Evolutionary conservation across 23 tunicate genomes (phyloP).

Genomic region (Trididemnum clinides): DNA sequence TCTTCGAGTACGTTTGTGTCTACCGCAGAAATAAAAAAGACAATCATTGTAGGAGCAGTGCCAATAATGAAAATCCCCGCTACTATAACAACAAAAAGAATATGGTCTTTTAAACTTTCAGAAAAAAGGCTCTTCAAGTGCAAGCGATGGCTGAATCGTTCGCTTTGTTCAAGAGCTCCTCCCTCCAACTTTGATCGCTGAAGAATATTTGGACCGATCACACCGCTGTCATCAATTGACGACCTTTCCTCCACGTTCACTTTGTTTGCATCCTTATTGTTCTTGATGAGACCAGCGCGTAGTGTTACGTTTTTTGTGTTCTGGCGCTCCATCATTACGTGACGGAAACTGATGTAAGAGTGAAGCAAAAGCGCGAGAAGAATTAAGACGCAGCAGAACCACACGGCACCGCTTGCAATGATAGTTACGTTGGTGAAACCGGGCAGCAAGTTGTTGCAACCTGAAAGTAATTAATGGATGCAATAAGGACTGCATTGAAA

Average conservation of each 20-base stretch:
- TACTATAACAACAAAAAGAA: background rate
- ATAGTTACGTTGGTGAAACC: background rate
- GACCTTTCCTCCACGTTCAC: background rate
- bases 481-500: too few species aligned
- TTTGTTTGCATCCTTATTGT: background rate
- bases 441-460: background rate
- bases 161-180: background rate
- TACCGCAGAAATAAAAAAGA: background rate
- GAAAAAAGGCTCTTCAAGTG: background rate
- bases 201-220: background rate
- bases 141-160: background rate
- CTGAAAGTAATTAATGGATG: background rate
- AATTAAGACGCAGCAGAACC: slow-evolving; percentile 2
- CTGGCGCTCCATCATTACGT: background rate
- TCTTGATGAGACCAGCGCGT: background rate
- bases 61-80: background rate
- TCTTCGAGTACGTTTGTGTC: too few species aligned
- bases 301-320: background rate
- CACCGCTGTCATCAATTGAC: background rate
- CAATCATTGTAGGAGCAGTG: background rate
- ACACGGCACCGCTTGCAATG: background rate
- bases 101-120: background rate
- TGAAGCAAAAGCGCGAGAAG: background rate
- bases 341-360: background rate
- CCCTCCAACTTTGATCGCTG: background rate